phyloP scores from a whole-genome alignment of 2,113 vertebrate genomes.

The Tetrax tetrax region DNA sequence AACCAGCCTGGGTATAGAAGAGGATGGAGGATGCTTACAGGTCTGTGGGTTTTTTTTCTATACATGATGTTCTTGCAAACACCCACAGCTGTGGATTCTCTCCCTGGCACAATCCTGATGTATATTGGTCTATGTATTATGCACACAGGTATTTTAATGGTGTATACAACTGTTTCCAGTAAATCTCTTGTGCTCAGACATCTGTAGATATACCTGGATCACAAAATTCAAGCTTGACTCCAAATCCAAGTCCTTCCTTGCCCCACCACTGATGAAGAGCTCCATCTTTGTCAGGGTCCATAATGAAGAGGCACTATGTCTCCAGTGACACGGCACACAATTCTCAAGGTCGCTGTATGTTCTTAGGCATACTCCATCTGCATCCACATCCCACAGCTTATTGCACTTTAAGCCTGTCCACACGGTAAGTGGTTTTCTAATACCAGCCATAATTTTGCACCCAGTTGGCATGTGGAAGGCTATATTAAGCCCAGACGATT shows the following conservation, averaged over 20 bases:
- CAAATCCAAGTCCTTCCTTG: neutral
- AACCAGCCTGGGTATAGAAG: neutral
- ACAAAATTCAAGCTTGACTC: neutral
- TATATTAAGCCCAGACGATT: slow-evolving; percentile 67
- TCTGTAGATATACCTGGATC: neutral
- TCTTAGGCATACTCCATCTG: slow-evolving; percentile 39
- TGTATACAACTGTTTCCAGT: neutral
- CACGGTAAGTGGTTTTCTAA: slow-evolving; percentile 64
- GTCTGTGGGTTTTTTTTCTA: neutral
- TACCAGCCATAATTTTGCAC: slow-evolving; percentile 63
- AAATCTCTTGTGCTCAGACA: neutral
- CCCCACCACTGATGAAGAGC: neutral
- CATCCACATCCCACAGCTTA: slow-evolving; percentile 50
- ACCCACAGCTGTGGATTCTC: neutral
- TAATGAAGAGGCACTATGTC: neutral
- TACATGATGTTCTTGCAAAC: neutral
- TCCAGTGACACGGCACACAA: neutral
- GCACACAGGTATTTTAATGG: neutral
- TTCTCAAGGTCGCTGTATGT: slow-evolving; percentile 46
- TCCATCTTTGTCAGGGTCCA: neutral
- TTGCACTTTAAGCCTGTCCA: slow-evolving; percentile 48
- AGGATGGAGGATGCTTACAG: neutral
- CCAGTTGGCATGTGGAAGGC: slow-evolving; percentile 64
- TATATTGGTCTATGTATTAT: neutral
- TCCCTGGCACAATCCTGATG: neutral